Evolutionary conservation across 2,888 invertebrate genomes (phyloP), one percentile per base, ranked within the genome.

Genomic region (Ennomos erosarius): DNA sequence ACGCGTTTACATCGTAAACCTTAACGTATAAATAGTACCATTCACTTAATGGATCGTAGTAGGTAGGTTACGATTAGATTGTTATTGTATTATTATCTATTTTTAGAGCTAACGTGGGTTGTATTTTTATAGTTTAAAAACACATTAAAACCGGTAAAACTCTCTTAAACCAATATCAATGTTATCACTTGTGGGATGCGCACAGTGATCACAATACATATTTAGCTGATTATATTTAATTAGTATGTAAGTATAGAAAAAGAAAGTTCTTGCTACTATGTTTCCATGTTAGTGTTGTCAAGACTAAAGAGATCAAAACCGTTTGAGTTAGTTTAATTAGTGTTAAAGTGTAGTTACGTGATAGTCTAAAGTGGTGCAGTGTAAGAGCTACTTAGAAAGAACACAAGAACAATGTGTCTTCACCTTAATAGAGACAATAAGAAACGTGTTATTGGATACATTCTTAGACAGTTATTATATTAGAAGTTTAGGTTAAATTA

Each of bases 91-190:
- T 53, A 48, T 55, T 45, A 60, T 48, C 45, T 59, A 10, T 47
- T 57, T 39, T 48, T 43, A 42, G 47, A 33, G 34, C 46, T 46
- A 40, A 52, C 62, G 67, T 68, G 65, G 65, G 67, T 16, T 64
- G 60, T 39, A 55, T 50, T 42, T 62, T 58, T 49, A 44, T 58
- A 64, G 63, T 65, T 68, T 65, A 62, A 68, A 62, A 60, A 65
- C 43, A 62, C 62, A 62, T 65, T 59, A 65, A 59, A 63, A 46
- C 50, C 64, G 55, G 51, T 68, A 56, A 68, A 68, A 65, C 48
- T 36, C 58, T 55, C 56, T 59, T 50, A 46, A 55, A 55, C 57
- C 40, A 55, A 58, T 62, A 56, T 36, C 42, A 26, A 59, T 49
- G 56, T 60, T 51, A 51, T 49, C 37, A 43, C 49, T 44, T 26